A percentile compares a stretch with the other conserved stretches of the same genome.
Evolutionary conservation across 2,797 vertebrate genomes (phyloP).

Genomic region (Okamejei kenojei): DNA sequence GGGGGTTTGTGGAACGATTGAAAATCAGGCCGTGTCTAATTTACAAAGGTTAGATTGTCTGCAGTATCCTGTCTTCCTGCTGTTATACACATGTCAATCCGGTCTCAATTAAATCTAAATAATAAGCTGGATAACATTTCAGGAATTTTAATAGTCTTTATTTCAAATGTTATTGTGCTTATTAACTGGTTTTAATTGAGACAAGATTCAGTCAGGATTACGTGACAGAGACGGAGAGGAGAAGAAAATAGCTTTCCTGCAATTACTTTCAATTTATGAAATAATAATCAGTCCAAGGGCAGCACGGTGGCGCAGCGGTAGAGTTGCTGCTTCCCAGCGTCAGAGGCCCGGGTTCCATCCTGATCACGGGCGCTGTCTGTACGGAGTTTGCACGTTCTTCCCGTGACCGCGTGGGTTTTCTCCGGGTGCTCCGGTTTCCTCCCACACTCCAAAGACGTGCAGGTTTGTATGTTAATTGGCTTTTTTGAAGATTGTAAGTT

Average conservation of each 20-base stretch:
- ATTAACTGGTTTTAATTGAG: constrained; percentile 32
- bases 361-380: too few relatives aligned
- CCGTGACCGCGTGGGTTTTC: too few relatives aligned
- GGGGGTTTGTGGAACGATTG: background rate
- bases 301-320: too few relatives aligned
- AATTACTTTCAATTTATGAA: constrained; percentile 7
- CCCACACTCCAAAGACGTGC: too few relatives aligned
- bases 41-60: constrained; percentile 27
- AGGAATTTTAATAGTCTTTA: background rate
- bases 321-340: too few relatives aligned
- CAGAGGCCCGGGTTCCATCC: too few relatives aligned
- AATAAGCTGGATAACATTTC: background rate
- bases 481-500: too few relatives aligned
- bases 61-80: constrained; percentile 17
- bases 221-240: background rate
- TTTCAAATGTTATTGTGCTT: constrained; percentile 30
- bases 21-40: background rate
- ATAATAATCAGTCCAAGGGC: background rate
- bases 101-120: constrained; percentile 29
- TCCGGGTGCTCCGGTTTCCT: too few relatives aligned
- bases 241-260: constrained; percentile 8
- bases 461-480: too few relatives aligned
- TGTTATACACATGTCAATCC: constrained; percentile 3
- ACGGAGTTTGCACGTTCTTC: too few relatives aligned
- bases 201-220: background rate